Conservation (phyloP, 2,797 vertebrate genomes). For the Sebastes aleutianus region DNA sequence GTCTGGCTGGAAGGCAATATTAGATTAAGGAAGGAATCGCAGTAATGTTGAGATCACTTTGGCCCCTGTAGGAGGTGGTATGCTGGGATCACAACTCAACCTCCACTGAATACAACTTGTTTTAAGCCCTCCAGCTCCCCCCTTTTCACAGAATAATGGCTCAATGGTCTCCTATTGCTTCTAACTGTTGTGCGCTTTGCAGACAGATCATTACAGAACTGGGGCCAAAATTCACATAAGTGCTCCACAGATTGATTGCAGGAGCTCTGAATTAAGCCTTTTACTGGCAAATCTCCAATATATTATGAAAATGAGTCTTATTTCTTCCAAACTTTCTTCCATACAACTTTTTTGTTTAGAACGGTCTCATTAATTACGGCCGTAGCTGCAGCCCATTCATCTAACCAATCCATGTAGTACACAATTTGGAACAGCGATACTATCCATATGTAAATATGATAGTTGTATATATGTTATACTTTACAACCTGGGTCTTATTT, state of each 20-base stretch:
- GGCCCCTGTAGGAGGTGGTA: slow-evolving; percentile 18
- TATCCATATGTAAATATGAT: background rate
- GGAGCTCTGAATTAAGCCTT: background rate
- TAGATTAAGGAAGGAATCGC: slow-evolving; percentile 20
- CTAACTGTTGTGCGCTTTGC: background rate
- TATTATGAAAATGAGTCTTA: background rate
- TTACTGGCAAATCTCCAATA: background rate
- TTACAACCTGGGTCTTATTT: background rate
- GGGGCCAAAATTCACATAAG: background rate
- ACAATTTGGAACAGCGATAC: background rate
- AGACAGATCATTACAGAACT: slow-evolving; percentile 1
- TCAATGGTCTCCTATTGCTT: slow-evolving; percentile 19
- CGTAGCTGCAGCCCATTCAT: background rate
- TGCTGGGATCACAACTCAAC: slow-evolving; percentile 15
- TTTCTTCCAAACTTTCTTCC: background rate
- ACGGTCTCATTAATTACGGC: background rate
- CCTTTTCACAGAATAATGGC: slow-evolving; percentile 5
- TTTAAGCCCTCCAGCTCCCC: slow-evolving; percentile 26
- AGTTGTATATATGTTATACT: background rate
- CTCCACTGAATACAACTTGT: slow-evolving; percentile 6
- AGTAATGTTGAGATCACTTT: slow-evolving; percentile 26
- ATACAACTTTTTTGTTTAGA: background rate
- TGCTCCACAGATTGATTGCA: background rate
- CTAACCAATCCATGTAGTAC: background rate
- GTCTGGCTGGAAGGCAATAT: slow-evolving; percentile 45